phyloP scores from a whole-genome alignment of 2,113 vertebrate genomes.

The Apteryx owenii region DNA sequence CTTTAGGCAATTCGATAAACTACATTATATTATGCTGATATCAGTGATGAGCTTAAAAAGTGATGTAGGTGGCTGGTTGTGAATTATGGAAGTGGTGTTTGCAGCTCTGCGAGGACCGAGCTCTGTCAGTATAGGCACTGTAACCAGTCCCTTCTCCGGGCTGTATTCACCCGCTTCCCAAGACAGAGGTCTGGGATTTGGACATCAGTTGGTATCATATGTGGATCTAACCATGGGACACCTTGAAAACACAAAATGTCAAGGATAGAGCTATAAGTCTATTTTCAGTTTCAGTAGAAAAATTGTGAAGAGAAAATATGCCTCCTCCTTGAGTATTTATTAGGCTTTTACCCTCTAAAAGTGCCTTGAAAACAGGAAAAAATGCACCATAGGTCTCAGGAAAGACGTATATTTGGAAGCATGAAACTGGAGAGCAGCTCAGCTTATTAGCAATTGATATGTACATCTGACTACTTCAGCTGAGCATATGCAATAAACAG shows the following conservation, averaged over 20 bases:
- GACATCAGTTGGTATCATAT: not conserved
- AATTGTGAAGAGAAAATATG: not conserved
- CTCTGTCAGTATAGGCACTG: not conserved
- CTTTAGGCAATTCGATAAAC: constrained; percentile 72
- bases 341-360: not conserved
- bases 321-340: not conserved
- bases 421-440: not conserved
- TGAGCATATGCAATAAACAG: not conserved
- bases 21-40: constrained; percentile 65
- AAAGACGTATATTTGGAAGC: not conserved
- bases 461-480: not conserved
- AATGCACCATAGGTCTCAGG: accelerated
- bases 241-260: not conserved
- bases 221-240: not conserved
- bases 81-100: not conserved
- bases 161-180: not conserved
- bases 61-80: not conserved
- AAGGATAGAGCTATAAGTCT: not conserved
- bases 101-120: not conserved
- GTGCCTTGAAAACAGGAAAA: not conserved
- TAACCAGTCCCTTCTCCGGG: not conserved
- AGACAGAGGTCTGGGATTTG: not conserved
- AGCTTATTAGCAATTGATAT: not conserved
- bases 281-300: not conserved
- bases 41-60: constrained; percentile 22